Conservation (phyloP, 2,113 vertebrate genomes). For the Eptatretus burgeri region DNA sequence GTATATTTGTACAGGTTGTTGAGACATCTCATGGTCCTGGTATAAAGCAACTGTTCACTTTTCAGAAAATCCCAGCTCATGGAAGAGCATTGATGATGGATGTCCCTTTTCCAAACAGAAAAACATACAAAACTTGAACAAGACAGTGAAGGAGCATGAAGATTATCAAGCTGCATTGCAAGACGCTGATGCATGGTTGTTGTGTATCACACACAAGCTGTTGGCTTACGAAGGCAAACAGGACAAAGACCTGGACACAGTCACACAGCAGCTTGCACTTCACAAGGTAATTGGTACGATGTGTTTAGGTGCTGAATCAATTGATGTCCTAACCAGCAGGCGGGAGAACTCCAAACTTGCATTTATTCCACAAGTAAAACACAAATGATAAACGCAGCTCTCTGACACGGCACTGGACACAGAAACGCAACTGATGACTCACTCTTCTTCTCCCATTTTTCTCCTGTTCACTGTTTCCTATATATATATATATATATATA, state of each 20-base stretch:
- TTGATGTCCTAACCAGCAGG: background rate
- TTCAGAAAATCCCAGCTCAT: background rate
- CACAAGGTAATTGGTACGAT: conserved; percentile 41
- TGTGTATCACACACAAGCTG: conserved; percentile 74
- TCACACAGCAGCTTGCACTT: conserved; percentile 63
- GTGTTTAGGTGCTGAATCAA: background rate
- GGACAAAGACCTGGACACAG: conserved; percentile 33
- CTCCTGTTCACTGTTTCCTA: background rate
- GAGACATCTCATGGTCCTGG: background rate
- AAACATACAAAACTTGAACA: conserved; percentile 29
- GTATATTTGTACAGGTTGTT: too few species aligned
- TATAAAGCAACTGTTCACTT: background rate
- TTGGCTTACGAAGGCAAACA: conserved; percentile 46
- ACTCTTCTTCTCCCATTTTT: background rate
- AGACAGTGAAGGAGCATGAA: conserved; percentile 58
- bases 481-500: too few species aligned
- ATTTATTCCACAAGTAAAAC: background rate
- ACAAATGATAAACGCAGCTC: too few species aligned
- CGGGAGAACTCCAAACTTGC: background rate
- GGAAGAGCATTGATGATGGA: background rate
- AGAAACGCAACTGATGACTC: too few species aligned
- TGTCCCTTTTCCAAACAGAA: conserved; percentile 18
- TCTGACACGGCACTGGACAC: too few species aligned
- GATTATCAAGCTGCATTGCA: conserved; percentile 54
- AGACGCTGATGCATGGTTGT: conserved; percentile 69